These are phyloP conservation scores for Solen grandis DNA, from an alignment of 1,140 invertebrate species.

Conservation along the genomic window DNA sequence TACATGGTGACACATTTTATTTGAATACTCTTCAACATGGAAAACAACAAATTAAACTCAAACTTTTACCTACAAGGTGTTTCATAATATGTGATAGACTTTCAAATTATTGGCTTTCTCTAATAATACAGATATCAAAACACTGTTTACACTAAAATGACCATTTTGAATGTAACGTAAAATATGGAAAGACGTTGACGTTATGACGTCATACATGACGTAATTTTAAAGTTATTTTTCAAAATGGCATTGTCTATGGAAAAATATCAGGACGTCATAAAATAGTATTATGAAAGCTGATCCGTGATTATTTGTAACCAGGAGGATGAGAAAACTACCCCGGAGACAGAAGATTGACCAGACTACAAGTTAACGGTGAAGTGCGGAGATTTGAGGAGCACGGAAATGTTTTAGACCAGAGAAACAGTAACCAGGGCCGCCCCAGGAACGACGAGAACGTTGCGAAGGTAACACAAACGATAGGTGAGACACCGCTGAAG, in stretches of 20 bases:
- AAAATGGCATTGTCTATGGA: conserved; percentile 6
- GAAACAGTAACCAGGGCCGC: neutral
- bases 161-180: no score
- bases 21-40: no score
- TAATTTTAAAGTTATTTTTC: conserved; percentile 24
- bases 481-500: neutral
- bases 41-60: no score
- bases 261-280: neutral
- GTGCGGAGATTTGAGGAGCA: conserved; percentile 2
- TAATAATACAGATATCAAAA: no score
- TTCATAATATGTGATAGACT: no score
- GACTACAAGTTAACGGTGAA: neutral
- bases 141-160: no score
- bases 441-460: neutral
- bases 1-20: no score
- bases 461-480: no score
- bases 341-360: neutral
- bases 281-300: conserved; percentile 13
- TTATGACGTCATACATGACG: conserved; percentile 17
- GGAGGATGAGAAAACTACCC: no score
- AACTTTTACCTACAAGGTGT: no score
- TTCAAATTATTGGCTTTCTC: no score
- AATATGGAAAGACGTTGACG: no score
- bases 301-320: neutral
- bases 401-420: neutral